Base-by-base conservation (phyloP, 92 coral and sea anemone species). In the Umimayanthus kanabou region DNA sequence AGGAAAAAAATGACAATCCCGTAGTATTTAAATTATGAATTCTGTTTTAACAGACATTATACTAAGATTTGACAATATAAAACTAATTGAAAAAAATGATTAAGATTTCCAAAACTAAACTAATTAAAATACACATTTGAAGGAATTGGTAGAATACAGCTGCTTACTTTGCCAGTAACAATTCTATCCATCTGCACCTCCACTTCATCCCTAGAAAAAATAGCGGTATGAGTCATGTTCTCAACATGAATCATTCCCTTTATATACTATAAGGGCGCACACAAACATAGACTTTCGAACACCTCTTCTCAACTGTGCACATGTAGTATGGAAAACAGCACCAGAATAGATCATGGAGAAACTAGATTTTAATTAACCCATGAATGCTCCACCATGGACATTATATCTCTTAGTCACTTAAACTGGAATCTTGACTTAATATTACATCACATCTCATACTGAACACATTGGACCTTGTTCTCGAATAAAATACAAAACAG, bases 161-260 rank as follows among this genome's bases (percentile, higher is more conserved):
- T 49, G 23, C 91, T 64, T 74, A 96, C 99, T 94, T 96, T 96
- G 80, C 99, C 99, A 18, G 94, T 90, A 39, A 89, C 81, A 74
- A 94, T 75, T 53, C 88, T 86, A 81, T 96, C 99, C 20, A 96
- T 93, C 26, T 85, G 92, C 13, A 96, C 93, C 85, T 96, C 98
- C 25, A 93, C 95, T 90, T 96, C 99, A 90, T 96, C 99, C 99
- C 99, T 96, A 72, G 18, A 40, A 50, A 39, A 16, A 57, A 4
- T 15, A 57, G 15, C 3, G 66, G 66, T 20, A 1, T 57, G 3
- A 47, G 66, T 13, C 76, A 28, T 72, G 76, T 72, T 33, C 37
- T 33, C 42, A 5, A 72, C 1, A 13, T 20, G 30, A 28, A 28
- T n/a, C 15, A 26, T 73, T 33, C 18, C 45, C 26, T 73, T 23